Evolutionary conservation across 2,113 vertebrate genomes (phyloP).

Genomic region (Actenoides hombroni): DNA sequence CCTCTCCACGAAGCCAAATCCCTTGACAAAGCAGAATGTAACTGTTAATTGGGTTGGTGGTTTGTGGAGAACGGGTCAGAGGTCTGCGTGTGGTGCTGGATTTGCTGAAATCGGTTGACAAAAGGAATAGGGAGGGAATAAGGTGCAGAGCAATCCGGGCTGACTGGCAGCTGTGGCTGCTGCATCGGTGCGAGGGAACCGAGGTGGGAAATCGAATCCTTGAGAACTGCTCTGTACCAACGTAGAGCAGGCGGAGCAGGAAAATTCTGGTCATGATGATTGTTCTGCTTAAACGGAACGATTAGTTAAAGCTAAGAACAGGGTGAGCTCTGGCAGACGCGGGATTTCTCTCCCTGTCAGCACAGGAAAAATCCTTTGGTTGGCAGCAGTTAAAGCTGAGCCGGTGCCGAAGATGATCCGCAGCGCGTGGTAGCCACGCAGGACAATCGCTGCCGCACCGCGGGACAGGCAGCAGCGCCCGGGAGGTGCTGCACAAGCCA

Average conservation of each 20-base stretch:
- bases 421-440: accelerated
- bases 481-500: neutral
- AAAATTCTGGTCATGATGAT: neutral
- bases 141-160: neutral
- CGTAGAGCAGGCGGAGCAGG: neutral
- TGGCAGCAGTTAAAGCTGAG: neutral
- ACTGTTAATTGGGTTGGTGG: neutral
- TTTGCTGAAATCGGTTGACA: neutral
- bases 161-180: constrained; percentile 9
- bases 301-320: neutral
- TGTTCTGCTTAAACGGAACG: neutral
- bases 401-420: neutral
- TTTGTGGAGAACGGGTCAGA: neutral
- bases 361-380: neutral
- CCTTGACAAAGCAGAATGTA: neutral
- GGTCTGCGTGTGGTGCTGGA: neutral
- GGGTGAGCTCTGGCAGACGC: accelerated
- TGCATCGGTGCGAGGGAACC: neutral
- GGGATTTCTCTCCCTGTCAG: neutral
- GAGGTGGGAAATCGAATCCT: no score
- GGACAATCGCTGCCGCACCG: no score
- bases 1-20: neutral
- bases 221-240: neutral
- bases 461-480: no score
- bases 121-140: neutral